A percentile compares a stretch with the other conserved stretches of the same genome.
Evolutionary conservation across 2,113 vertebrate genomes (phyloP).

Genomic region (Amia ocellicauda): DNA sequence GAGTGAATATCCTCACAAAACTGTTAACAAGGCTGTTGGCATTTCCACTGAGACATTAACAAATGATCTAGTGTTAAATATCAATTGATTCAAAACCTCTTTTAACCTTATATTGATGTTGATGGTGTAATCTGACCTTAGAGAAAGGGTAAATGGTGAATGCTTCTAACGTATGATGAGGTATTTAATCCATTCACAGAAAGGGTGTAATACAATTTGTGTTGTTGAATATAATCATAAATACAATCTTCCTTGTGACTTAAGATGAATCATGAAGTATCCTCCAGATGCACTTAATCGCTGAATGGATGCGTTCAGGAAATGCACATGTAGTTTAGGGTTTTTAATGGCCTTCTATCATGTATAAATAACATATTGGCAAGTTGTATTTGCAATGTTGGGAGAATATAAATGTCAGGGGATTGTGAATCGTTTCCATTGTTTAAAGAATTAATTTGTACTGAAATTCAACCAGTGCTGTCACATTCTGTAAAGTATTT

Average conservation of each 20-base stretch:
- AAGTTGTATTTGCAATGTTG: background rate
- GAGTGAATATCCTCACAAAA: background rate
- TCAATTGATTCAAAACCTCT: constrained; percentile 51
- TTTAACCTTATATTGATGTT: constrained; percentile 47
- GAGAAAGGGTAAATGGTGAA: constrained; percentile 14
- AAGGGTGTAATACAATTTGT: no score
- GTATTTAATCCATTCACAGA: no score
- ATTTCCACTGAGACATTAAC: constrained; percentile 34
- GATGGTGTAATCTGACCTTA: constrained; percentile 34
- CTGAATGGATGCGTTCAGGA: background rate
- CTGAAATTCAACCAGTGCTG: background rate
- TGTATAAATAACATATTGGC: background rate
- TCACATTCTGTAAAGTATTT: background rate
- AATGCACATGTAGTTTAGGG: background rate
- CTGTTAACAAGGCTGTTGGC: constrained; percentile 38
- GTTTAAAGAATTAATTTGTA: constrained; percentile 2
- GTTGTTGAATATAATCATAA: no score
- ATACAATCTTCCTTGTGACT: no score
- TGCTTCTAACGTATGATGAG: no score
- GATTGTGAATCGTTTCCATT: background rate
- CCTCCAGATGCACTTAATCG: no score
- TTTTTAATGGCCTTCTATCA: background rate
- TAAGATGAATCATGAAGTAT: background rate
- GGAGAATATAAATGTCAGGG: background rate
- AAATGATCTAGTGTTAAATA: constrained; percentile 45